Evolutionary conservation across 1,140 invertebrate species (phyloP), one percentile per base, ranked within the genome.

Genomic region (Drosophila melanica): DNA sequence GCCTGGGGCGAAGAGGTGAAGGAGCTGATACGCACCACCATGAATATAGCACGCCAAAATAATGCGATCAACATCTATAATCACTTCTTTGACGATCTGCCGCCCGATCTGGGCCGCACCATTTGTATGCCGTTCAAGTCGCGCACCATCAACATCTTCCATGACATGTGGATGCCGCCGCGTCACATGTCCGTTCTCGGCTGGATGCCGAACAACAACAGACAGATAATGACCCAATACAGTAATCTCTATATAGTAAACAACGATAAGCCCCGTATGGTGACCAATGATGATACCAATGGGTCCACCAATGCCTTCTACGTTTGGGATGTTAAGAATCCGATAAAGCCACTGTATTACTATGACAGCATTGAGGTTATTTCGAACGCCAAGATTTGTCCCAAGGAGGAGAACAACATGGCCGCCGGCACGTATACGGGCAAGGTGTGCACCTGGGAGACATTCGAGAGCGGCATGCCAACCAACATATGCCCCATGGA

Each of bases 61-160:
- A 98, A 97, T 92, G 96, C 96, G 2, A 94, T 98, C 65, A 96
- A 98, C 90, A 97, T 98, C 81, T 98, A 98, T 90, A 94, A 97
- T 92, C 94, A 97, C 67, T 98, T 97, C 89, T 98, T 97, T 90
- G 90, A 92, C 20, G 94, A 95, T 59, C 92, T 94, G 12, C 69
- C 75, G 2, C 0, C 6, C 0, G 84, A 91, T 0, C 4, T 84
- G 53, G 72, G 67, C 0, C 57, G 72, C 2, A 82, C 82, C 39
- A 69, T 90, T 6, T 64, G 66, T 6, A 70, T 68, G 48, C 30
- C 60, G 0, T 91, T 79, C 33, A 55, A 66, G 23, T 77, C 81
- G 0, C 68, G 87, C 8, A 70, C 71, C 11, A 35, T 67, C 1
- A 87, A 90, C 41, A 68, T 92, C 0, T 81, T 91, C 37, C 90